These are phyloP conservation scores for Petrocephalus sullivani DNA, from an alignment of 2,797 vertebrate species.

Conservation along the genomic window DNA sequence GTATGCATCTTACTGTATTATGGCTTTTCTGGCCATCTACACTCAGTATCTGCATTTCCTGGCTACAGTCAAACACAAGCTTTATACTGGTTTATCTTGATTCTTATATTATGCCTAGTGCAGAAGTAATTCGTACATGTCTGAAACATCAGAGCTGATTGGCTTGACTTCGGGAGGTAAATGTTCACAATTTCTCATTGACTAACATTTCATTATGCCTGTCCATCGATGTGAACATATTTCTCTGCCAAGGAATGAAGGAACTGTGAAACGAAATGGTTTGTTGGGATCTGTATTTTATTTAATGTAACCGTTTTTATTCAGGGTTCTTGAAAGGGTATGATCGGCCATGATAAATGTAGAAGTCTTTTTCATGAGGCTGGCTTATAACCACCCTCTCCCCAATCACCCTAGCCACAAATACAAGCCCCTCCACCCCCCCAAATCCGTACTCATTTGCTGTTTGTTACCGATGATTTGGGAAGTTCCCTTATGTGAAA, in stretches of 20 bases:
- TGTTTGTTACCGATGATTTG: not conserved
- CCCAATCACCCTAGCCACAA: not conserved
- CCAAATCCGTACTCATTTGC: not conserved
- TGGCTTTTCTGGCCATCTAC: not conserved
- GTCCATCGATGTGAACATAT: not conserved
- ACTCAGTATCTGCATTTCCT: not conserved
- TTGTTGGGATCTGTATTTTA: not conserved
- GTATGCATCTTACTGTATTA: not conserved
- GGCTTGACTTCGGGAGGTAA: not conserved
- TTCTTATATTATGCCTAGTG: not conserved
- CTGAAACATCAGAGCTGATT: not conserved
- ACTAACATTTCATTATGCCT: not conserved
- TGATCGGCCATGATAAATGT: not conserved
- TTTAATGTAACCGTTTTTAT: not conserved
- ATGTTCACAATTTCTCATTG: not conserved
- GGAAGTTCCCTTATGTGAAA: not conserved
- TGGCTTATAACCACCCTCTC: not conserved
- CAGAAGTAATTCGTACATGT: not conserved
- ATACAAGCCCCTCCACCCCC: not conserved
- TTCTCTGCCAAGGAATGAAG: not conserved
- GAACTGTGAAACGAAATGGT: not conserved
- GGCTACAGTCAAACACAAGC: not conserved
- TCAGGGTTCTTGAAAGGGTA: not conserved
- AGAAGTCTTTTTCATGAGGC: not conserved
- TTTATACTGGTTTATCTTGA: not conserved